Conservation (phyloP, 1,140 invertebrate genomes). For the Drosophila jambulina region DNA sequence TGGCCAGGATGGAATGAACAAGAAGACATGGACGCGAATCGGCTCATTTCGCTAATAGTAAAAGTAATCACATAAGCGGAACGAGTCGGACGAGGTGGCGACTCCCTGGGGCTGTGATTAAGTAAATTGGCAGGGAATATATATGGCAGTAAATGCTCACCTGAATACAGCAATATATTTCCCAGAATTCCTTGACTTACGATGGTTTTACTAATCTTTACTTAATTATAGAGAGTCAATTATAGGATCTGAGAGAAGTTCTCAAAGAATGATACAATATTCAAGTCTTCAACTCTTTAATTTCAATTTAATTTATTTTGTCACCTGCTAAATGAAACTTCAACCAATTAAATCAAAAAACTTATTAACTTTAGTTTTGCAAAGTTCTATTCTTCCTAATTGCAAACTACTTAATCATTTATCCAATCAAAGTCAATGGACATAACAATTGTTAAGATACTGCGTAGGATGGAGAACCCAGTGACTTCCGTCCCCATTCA, state of each 20-base stretch:
- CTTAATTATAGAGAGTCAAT: constrained; percentile 2
- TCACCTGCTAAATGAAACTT: background rate
- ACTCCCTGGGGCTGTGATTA: constrained; percentile 22
- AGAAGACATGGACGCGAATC: background rate
- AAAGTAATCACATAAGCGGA: constrained; percentile 57
- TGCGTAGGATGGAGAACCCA: background rate
- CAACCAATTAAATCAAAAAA: constrained; percentile 12
- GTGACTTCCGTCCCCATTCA: constrained; percentile 35
- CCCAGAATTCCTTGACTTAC: background rate
- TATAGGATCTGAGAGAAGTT: background rate
- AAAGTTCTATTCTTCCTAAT: constrained; percentile 21
- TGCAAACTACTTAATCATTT: constrained; percentile 63
- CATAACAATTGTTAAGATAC: constrained; percentile 29
- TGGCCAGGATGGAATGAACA: constrained; percentile 24
- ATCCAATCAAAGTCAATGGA: constrained; percentile 50
- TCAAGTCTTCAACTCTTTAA: background rate
- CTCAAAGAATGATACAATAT: background rate
- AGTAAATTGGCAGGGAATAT: constrained; percentile 25
- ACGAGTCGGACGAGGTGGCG: background rate
- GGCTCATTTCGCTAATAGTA: constrained; percentile 54
- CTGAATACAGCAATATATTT: constrained; percentile 8
- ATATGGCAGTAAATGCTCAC: background rate
- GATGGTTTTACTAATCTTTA: background rate
- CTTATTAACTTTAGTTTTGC: constrained; percentile 9
- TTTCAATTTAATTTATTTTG: background rate